Evolutionary conservation across 2,797 vertebrate species (phyloP), one percentile per base, ranked within the genome.

Genomic region (Sus cebifrons): DNA sequence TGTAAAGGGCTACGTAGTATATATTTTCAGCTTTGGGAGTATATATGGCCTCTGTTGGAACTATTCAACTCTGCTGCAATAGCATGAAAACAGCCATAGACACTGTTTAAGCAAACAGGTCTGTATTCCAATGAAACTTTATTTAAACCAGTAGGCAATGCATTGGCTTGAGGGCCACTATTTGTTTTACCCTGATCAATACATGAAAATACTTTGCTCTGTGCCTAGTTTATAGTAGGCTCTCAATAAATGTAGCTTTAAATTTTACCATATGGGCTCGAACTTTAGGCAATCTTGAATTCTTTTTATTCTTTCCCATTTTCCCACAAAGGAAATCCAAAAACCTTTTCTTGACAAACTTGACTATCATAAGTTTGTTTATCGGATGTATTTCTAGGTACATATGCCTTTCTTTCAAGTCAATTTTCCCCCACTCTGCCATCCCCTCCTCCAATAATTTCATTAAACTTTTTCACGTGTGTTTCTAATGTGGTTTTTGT

Each of bases 221-320:
- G 40, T 82, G 75, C 68, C 52, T 18, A 12, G 7, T 29, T 12
- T 62, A n/a, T 71, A 81, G 56, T 74, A 25, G 56, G 21, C 13
- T 36, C 36, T 73, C 49, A 86, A 14, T 74, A 90, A 79, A 54
- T 67, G 29, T 67, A 81, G 79, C 25, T 93, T 81, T 68, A 89
- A 86, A 64, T 86, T 75, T 81, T 74, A 49, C 25, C n/a, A 13
- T 16, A 36, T 32, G 44, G 21, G 5, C 44, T 73, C 82, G 27
- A 86, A 49, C 6, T 32, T 77, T 70, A 92, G 85, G 67, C 21
- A 81, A 1, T 73, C 70, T 64, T 70, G n/a, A 89, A 78, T 71
- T 49, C 44, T 49, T 49, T 10, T 49, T 49, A 49, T 49, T 49
- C 44, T 49, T 49, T 49, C 27, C 2, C 0, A 5, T 79, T 89